Evolutionary conservation across 2,888 invertebrate species (phyloP), one percentile per base, ranked within the genome.

Genomic region (Morpho achilles): DNA sequence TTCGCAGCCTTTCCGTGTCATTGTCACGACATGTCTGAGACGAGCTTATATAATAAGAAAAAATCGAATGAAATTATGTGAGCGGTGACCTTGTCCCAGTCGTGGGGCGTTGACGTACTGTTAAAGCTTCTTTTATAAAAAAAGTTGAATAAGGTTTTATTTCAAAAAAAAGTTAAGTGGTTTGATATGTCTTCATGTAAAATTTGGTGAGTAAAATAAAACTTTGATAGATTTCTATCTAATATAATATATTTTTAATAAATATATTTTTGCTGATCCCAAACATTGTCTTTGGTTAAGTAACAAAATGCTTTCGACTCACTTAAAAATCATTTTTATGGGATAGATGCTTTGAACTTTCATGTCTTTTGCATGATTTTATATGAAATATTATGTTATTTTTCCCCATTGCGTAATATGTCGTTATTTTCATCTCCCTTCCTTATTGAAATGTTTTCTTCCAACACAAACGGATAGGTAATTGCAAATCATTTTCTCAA

Each of bases 1-100:
- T 60, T 57, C 44, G 50, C 43, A 48, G 23, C 22, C 42, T 51
- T 51, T 61, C n/a, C 48, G 58, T 61, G 54, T 58, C 60, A 61
- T 40, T 58, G 58, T 54, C 58, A 52, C 48, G 23, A 41, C 39
- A 41, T 51, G 23, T 23, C n/a, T 8, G 16, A 41, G 41, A 50
- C 41, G 22, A 41, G 50, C 50, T 50, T 50, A 50, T 41, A 41
- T 41, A 40, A 41, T 50, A 41, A 41, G 22, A 16, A 16, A 22
- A 50, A 50, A 50, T 50, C 50, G 41, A 50, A 41, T 50, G 40
- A 43, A 51, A 42, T 51, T 42, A 51, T 43, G 50, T 9, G 9
- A 51, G 43, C 42, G 50, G 23, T 51, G 42, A 51, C 42, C 50
- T 51, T 43, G 42, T n/a, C 22, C 22, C 41, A 22, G 22, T 50